Evolutionary conservation across 2,113 vertebrate species (phyloP).

Genomic region (Eidolon helvum): DNA sequence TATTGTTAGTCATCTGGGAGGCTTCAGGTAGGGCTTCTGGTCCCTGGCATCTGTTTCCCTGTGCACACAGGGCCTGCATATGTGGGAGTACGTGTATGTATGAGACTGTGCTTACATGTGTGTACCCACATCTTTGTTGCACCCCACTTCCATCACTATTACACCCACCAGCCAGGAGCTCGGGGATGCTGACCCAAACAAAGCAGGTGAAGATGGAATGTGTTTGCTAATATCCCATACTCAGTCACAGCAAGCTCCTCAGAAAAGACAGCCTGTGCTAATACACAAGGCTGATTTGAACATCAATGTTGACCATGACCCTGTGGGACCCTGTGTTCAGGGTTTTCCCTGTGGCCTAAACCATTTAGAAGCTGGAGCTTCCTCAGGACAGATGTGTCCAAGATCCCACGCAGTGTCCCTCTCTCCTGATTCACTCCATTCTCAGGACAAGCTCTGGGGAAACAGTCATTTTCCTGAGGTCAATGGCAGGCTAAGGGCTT

Average conservation of each 20-base stretch:
- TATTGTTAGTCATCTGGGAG: conserved; percentile 9
- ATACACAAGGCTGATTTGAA: background rate
- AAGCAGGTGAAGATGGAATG: background rate
- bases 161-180: background rate
- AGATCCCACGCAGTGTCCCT: background rate
- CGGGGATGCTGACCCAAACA: background rate
- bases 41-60: background rate
- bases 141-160: background rate
- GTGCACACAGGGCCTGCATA: background rate
- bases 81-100: background rate
- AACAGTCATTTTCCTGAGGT: background rate
- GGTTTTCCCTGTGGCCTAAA: background rate
- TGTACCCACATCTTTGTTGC: background rate
- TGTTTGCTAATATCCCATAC: background rate
- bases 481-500: background rate
- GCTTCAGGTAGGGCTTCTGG: conserved; percentile 12
- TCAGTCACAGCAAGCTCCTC: background rate
- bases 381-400: background rate
- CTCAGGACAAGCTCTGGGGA: background rate
- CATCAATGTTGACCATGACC: background rate
- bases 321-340: background rate
- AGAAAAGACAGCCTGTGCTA: background rate
- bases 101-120: background rate
- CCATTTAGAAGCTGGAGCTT: background rate
- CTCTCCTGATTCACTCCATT: background rate